Evolutionary conservation across 2,797 vertebrate species (phyloP).

Genomic region (Phrynocephalus vlangalii): DNA sequence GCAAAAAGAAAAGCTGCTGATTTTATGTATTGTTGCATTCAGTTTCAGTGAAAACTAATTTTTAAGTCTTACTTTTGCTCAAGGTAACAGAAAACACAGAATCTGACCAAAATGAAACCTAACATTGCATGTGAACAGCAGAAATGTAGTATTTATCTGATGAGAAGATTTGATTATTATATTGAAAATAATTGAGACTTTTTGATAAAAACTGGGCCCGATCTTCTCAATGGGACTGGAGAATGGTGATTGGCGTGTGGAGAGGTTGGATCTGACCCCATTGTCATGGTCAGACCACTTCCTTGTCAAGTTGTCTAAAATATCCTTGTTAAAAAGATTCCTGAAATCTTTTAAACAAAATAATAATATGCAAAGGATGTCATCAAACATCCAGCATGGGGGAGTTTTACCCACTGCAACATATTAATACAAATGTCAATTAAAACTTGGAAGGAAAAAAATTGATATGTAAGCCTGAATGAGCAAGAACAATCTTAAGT

Average conservation of each 20-base stretch:
- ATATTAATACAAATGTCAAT: conserved; percentile 21
- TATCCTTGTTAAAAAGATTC: not conserved
- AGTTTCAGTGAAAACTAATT: not conserved
- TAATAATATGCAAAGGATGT: not conserved
- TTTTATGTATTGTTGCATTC: no score
- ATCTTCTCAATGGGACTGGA: no score
- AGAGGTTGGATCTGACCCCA: no score
- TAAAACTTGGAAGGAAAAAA: not conserved
- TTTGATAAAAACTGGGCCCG: no score
- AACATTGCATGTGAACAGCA: not conserved
- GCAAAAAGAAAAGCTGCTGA: not conserved
- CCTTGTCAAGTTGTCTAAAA: no score
- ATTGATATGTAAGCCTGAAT: not conserved
- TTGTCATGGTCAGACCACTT: no score
- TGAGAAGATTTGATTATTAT: not conserved
- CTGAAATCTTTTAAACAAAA: not conserved
- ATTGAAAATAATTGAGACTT: not conserved
- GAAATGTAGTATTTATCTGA: not conserved
- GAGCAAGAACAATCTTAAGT: not conserved
- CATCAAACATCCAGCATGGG: not conserved
- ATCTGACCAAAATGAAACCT: not conserved
- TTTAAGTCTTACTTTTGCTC: not conserved
- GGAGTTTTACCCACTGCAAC: not conserved
- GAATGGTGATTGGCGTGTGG: no score
- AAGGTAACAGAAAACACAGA: not conserved